These are phyloP conservation scores for Oxycera nigricornis DNA, from an alignment of 2,888 invertebrate species.

Conservation along the genomic window DNA sequence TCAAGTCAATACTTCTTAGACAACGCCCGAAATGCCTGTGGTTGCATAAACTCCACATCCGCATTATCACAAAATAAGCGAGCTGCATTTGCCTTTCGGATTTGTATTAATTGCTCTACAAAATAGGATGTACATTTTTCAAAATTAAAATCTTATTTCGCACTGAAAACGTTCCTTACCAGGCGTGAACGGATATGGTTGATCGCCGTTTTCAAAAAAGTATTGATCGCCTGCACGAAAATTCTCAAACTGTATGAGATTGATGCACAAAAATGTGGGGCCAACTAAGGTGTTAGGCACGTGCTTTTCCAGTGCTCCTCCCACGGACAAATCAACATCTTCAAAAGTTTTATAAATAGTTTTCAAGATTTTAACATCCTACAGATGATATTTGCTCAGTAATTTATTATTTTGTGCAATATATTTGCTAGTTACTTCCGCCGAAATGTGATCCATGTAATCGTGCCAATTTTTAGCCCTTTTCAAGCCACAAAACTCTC, in stretches of 20 bases:
- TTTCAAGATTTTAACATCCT: constrained; percentile 69
- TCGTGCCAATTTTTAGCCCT: background rate
- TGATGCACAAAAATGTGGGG: constrained; percentile 86
- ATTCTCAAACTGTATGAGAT: constrained; percentile 86
- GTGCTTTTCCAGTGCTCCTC: constrained; percentile 79
- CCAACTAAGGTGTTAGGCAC: constrained; percentile 81
- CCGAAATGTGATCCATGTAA: constrained; percentile 9
- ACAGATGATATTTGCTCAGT: background rate
- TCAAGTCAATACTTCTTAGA: background rate
- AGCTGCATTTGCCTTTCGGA: constrained; percentile 4
- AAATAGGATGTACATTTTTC: background rate
- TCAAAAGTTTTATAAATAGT: constrained; percentile 73
- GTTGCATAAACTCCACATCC: constrained; percentile 4
- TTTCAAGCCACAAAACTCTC: background rate
- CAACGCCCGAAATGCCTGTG: background rate
- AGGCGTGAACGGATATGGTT: constrained; percentile 15
- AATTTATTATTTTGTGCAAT: background rate
- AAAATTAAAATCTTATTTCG: background rate
- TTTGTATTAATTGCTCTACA: constrained; percentile 12
- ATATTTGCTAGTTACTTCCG: background rate
- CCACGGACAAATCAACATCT: constrained; percentile 88
- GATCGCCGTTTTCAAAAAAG: constrained; percentile 74
- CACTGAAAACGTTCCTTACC: background rate
- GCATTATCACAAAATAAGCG: constrained; percentile 10
- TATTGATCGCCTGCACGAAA: constrained; percentile 86